A percentile compares a stretch with the other conserved stretches of the same genome.
These are phyloP conservation scores for Potamarius usumacintae DNA, from an alignment of 2,113 vertebrate genomes.

Conservation along the genomic window DNA sequence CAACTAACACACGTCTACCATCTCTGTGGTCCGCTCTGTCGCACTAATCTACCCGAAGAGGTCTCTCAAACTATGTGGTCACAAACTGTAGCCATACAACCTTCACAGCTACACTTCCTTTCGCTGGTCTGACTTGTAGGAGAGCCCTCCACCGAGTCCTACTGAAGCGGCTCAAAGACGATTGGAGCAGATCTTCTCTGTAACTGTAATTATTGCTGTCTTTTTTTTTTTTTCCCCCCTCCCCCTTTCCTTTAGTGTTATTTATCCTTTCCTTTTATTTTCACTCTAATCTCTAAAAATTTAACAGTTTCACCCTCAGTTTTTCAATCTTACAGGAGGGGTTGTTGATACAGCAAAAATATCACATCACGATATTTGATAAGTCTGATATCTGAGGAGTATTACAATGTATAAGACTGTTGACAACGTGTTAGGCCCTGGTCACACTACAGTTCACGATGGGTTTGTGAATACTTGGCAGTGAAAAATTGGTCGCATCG, in stretches of 20 bases:
- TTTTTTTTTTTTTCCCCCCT: not conserved
- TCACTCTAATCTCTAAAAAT: not conserved
- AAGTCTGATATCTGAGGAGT: not conserved
- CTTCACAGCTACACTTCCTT: slow-evolving; percentile 56
- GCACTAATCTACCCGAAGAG: not conserved
- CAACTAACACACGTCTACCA: not conserved
- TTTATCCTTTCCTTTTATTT: not conserved
- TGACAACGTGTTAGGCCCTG: not conserved
- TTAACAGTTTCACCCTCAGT: not conserved
- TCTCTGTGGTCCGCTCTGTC: not conserved
- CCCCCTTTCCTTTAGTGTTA: not conserved
- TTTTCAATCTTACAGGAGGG: not conserved
- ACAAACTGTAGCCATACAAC: slow-evolving; percentile 2
- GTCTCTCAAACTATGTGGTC: not conserved
- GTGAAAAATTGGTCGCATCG: too few species aligned
- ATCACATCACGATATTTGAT: not conserved
- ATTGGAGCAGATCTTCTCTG: slow-evolving; percentile 90
- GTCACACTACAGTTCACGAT: too few species aligned
- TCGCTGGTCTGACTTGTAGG: slow-evolving; percentile 83
- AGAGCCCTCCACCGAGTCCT: slow-evolving; percentile 73
- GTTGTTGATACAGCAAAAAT: not conserved
- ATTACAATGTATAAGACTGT: not conserved
- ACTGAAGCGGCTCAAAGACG: slow-evolving; percentile 84
- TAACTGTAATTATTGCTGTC: slow-evolving; percentile 76
- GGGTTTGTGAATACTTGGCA: too few species aligned